These are phyloP conservation scores for Phrynocephalus forsythii DNA, from an alignment of 2,797 vertebrate genomes.

Conservation along the genomic window DNA sequence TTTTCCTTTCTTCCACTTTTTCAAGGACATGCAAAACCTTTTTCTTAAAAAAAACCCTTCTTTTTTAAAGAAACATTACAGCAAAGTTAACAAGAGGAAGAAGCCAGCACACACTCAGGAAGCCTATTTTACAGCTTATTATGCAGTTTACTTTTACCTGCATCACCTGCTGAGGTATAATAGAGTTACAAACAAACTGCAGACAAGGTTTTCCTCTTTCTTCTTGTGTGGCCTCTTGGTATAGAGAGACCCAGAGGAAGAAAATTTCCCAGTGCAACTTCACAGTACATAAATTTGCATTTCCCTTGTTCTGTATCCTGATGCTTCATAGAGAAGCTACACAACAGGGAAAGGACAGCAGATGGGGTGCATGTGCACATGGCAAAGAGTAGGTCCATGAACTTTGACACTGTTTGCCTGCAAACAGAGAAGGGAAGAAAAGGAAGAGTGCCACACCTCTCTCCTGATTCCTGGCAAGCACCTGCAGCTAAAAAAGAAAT, in stretches of 20 bases:
- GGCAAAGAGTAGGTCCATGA: neutral
- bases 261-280: neutral
- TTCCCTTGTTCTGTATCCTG: neutral
- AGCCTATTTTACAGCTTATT: too few relatives aligned
- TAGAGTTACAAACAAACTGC: too few relatives aligned
- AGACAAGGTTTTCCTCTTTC: too few relatives aligned
- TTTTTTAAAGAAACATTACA: too few relatives aligned
- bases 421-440: neutral
- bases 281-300: neutral
- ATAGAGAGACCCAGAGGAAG: neutral
- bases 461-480: neutral
- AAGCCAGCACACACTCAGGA: too few relatives aligned
- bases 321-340: neutral
- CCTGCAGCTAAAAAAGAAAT: neutral
- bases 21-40: too few relatives aligned
- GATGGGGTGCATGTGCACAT: neutral
- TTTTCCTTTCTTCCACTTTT: too few relatives aligned
- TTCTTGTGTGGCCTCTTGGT: too few relatives aligned
- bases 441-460: neutral
- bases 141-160: too few relatives aligned
- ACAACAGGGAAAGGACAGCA: neutral
- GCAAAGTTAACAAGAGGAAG: too few relatives aligned
- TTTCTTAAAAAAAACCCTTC: too few relatives aligned
- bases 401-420: neutral
- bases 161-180: too few relatives aligned